Conservation (phyloP, 2,113 vertebrate species). For the Pantherophis guttatus region DNA sequence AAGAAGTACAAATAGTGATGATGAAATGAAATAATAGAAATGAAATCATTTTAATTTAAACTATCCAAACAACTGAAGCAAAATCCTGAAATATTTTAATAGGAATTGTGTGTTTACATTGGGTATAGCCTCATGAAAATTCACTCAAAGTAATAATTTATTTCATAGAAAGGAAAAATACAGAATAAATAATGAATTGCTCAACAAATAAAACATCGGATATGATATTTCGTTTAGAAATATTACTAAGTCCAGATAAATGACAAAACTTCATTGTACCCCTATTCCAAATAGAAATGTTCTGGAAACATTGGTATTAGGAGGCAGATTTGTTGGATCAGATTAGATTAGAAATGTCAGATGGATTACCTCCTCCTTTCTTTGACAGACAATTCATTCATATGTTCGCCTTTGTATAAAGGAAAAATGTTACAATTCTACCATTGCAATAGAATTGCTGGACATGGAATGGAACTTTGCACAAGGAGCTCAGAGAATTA, state of each 20-base stretch:
- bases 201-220: conserved; percentile 11
- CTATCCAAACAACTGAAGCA: background rate
- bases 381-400: background rate
- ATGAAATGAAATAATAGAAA: conserved; percentile 10
- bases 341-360: background rate
- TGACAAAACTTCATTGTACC: background rate
- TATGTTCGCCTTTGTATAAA: background rate
- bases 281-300: background rate
- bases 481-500: background rate
- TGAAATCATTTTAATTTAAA: background rate
- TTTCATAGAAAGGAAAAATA: conserved; percentile 36
- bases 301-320: conserved; percentile 8
- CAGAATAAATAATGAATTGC: conserved; percentile 26
- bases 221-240: conserved; percentile 30
- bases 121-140: conserved; percentile 26
- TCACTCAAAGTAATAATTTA: conserved; percentile 32
- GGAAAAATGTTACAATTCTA: background rate
- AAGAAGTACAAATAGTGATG: conserved; percentile 25
- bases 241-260: background rate
- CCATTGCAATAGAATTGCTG: background rate
- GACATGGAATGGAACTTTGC: background rate
- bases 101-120: conserved; percentile 30
- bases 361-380: background rate
- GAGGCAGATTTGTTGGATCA: background rate
- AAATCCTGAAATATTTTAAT: conserved; percentile 47